phyloP scores from a whole-genome alignment of 2,888 invertebrate species.

The Tryphoninae sp. region DNA sequence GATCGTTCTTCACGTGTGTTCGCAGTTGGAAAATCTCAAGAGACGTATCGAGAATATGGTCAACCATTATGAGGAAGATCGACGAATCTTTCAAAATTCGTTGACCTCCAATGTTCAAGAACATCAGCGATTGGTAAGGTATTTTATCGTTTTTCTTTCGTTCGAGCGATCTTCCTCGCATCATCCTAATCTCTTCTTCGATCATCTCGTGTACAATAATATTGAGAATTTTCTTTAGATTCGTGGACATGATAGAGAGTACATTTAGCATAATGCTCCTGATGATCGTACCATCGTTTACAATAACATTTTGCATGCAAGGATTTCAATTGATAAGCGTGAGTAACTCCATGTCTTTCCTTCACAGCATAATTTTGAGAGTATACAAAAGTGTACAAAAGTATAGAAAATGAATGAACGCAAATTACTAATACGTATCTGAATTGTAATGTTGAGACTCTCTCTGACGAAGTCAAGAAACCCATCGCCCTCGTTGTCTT shows the following conservation, averaged over 20 bases:
- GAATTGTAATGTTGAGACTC: not conserved
- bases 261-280: constrained; percentile 47
- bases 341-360: not conserved
- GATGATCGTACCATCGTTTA: constrained; percentile 22
- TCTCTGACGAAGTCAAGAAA: not conserved
- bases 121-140: constrained; percentile 50
- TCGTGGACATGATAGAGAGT: constrained; percentile 31
- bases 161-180: not conserved
- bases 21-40: constrained; percentile 49
- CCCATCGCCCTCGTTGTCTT: constrained; percentile 13
- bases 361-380: not conserved
- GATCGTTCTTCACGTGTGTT: constrained; percentile 47
- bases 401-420: not conserved
- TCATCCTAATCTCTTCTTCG: not conserved
- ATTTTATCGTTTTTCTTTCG: not conserved
- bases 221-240: constrained; percentile 27
- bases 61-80: not conserved
- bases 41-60: constrained; percentile 18
- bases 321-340: constrained; percentile 39
- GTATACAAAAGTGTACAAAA: not conserved
- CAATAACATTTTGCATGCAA: constrained; percentile 37
- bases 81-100: constrained; percentile 3
- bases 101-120: constrained; percentile 18
- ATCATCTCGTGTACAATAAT: not conserved
- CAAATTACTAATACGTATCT: not conserved